These are phyloP conservation scores for Archaeoteleia sp. DNA, from an alignment of 2,888 invertebrate genomes.

Conservation along the genomic window DNA sequence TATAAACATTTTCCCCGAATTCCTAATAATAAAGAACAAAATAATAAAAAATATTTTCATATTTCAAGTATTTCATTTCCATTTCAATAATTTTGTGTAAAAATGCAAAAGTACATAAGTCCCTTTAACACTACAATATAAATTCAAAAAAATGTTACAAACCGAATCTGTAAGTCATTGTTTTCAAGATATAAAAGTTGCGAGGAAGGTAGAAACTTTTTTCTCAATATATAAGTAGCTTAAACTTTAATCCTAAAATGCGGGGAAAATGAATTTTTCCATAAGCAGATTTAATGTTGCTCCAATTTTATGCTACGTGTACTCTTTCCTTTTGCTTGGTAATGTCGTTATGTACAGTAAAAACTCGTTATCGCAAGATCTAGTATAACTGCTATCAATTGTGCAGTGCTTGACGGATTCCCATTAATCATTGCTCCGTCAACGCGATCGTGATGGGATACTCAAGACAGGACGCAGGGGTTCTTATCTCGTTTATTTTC, in stretches of 20 bases:
- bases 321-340: conserved; percentile 6
- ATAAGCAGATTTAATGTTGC: conserved; percentile 33
- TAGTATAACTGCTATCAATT: conserved; percentile 46
- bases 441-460: conserved; percentile 45
- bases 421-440: conserved; percentile 51
- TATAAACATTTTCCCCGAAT: too few relatives aligned
- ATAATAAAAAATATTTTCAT: too few relatives aligned
- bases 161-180: too few relatives aligned
- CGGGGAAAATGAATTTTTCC: not conserved
- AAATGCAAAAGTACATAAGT: too few relatives aligned
- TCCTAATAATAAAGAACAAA: too few relatives aligned
- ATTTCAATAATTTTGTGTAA: too few relatives aligned
- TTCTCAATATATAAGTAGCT: too few relatives aligned
- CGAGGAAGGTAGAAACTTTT: too few relatives aligned
- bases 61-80: too few relatives aligned
- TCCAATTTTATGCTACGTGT: conserved; percentile 20
- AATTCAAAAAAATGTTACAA: too few relatives aligned
- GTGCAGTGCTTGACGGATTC: conserved; percentile 35
- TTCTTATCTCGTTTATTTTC: conserved; percentile 49
- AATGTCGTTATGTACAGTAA: not conserved
- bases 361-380: conserved; percentile 45
- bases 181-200: too few relatives aligned
- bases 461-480: conserved; percentile 36
- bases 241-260: not conserved
- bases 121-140: too few relatives aligned